These are phyloP conservation scores for Plecotus auritus DNA, from an alignment of 2,113 vertebrate genomes.

Conservation along the genomic window DNA sequence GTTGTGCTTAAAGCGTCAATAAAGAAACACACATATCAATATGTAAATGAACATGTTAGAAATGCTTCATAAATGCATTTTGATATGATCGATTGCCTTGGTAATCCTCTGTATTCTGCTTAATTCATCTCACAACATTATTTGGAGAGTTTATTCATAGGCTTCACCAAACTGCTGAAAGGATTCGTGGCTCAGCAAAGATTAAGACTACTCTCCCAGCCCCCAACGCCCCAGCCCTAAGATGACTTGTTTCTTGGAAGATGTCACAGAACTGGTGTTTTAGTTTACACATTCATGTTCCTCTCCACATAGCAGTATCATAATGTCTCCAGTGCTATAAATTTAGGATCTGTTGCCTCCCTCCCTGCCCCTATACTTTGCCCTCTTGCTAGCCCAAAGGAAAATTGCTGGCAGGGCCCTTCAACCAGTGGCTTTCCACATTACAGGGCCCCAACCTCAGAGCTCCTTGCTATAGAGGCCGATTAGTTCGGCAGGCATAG, in stretches of 20 bases:
- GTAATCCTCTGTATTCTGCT: not conserved
- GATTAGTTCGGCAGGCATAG: accelerated
- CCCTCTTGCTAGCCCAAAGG: not conserved
- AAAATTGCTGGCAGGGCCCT: not conserved
- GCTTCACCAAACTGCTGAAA: not conserved
- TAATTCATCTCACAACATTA: not conserved
- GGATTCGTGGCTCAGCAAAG: not conserved
- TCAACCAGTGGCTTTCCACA: not conserved
- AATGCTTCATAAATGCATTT: not conserved
- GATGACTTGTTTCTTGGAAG: not conserved
- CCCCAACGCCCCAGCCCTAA: not conserved
- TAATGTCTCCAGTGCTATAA: not conserved
- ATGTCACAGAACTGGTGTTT: not conserved
- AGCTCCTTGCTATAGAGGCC: not conserved
- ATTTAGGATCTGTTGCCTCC: not conserved
- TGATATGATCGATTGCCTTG: not conserved
- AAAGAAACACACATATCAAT: not conserved
- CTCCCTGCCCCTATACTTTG: not conserved
- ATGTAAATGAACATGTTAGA: not conserved
- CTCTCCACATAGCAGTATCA: not conserved
- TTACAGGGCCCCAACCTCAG: not conserved
- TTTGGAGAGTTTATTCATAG: not conserved
- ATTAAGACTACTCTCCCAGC: too few relatives aligned
- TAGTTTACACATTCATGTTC: not conserved
- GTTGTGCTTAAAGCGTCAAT: not conserved